These are phyloP conservation scores for Bombyx mandarina DNA, from an alignment of 1,140 invertebrate species.

Conservation along the genomic window DNA sequence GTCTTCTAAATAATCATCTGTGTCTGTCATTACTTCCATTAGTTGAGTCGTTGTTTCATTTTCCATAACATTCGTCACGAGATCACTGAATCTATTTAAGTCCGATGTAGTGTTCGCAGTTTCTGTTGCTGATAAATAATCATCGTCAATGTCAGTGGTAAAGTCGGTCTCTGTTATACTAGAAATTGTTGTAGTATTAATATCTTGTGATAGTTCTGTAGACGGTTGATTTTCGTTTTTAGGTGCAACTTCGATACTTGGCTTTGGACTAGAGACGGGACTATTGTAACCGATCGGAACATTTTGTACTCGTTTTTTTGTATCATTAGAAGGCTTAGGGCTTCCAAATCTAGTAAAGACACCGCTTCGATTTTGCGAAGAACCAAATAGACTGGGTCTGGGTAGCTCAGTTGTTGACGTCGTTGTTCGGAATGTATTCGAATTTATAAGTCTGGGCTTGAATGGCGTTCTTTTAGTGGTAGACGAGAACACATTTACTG, in stretches of 20 bases:
- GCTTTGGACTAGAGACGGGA: conserved; percentile 19
- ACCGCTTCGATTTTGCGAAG: conserved; percentile 43
- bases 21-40: conserved; percentile 40
- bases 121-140: conserved; percentile 43
- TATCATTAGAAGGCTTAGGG: conserved; percentile 41
- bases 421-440: conserved; percentile 57
- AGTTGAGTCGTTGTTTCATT: conserved; percentile 29
- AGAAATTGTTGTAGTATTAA: conserved; percentile 13
- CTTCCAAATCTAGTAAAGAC: conserved; percentile 36
- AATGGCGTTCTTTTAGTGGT: conserved; percentile 44
- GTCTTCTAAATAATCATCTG: conserved; percentile 52
- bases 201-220: conserved; percentile 10
- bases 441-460: conserved; percentile 49
- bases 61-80: conserved; percentile 23
- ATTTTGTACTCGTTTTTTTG: conserved; percentile 59
- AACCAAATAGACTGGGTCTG: conserved; percentile 11
- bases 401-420: conserved; percentile 53
- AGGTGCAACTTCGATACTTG: conserved; percentile 7
- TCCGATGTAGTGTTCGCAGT: conserved; percentile 18
- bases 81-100: conserved; percentile 14
- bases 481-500: conserved; percentile 21
- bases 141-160: conserved; percentile 34
- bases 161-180: conserved; percentile 18
- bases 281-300: conserved; percentile 48
- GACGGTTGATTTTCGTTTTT: conserved; percentile 18